Base-by-base conservation (phyloP, 2,888 invertebrate genomes). In the Mythimna lalbum region DNA sequence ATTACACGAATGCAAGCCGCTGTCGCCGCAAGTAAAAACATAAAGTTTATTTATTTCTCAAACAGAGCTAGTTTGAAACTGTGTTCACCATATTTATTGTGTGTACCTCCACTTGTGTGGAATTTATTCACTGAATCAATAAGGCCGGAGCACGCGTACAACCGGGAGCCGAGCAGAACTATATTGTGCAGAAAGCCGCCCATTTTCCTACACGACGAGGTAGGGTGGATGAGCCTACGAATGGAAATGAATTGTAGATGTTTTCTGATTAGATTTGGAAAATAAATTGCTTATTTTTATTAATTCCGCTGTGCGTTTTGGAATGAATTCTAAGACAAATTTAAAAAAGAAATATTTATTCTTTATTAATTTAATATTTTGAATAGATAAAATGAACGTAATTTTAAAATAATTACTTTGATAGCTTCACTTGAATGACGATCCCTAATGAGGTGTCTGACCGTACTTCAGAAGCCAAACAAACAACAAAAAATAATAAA, bases 61-160 rank as follows among this genome's bases (percentile, higher is more conserved):
- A 71, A 84, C 63, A 10, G 36, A 72, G 65, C 59, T 69, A 59
- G 75, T 82, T 66, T 50, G 43, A 33, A 65, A 50, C 76, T 67
- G 62, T 66, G 36, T 50, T 72, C 52, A 68, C 80, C 70, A 67
- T 71, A 73, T 73, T 85, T 82, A 80, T 80, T 69, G 68, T 65
- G 63, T 66, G 60, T 66, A 60, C 56, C 33, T 56, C 12, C 31
- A 27, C 71, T 81, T 78, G 83, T 59, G 76, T 68, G 47, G 73
- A 76, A 83, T 73, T 76, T 85, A 82, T 82, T 73, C 73, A 66
- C 64, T 65, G 71, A 83, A 80, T 80, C 85, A 83, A 82, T 83
- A 77, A 69, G 39, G 80, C 66, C 21, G 49, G 43, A 23, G 57
- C 23, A 23, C 61, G 50, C 23, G 33, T 10, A 67, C 83, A 55